These are phyloP conservation scores for Eufriesea mexicana DNA, from an alignment of 1,140 invertebrate genomes.

Conservation along the genomic window DNA sequence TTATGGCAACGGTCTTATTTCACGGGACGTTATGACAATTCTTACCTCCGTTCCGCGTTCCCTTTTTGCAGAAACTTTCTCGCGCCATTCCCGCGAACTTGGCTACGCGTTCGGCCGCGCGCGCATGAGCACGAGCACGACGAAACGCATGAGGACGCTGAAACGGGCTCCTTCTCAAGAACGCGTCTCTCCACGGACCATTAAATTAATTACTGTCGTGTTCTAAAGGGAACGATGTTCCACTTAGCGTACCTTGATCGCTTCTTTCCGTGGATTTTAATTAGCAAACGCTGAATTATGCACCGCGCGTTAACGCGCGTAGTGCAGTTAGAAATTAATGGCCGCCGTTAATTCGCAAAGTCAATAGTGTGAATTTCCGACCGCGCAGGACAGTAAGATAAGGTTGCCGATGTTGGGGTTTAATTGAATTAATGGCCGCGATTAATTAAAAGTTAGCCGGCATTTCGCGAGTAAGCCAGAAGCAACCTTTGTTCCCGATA, in stretches of 20 bases:
- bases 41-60: conserved; percentile 44
- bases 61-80: conserved; percentile 32
- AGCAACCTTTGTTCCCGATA: neutral
- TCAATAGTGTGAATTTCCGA: conserved; percentile 54
- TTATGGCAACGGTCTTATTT: conserved; percentile 71
- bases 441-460: conserved; percentile 23
- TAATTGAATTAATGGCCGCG: conserved; percentile 34
- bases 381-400: neutral
- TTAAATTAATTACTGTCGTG: conserved; percentile 45
- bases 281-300: conserved; percentile 44
- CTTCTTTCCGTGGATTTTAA: conserved; percentile 47
- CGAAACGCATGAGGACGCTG: conserved; percentile 31
- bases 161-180: neutral
- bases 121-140: neutral
- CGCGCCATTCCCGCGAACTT: neutral
- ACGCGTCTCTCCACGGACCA: neutral
- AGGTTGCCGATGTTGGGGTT: neutral
- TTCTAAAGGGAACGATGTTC: conserved; percentile 46
- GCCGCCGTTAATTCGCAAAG: conserved; percentile 33
- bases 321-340: conserved; percentile 29
- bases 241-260: conserved; percentile 37
- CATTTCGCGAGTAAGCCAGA: neutral
- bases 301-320: neutral
- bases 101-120: too few species aligned
- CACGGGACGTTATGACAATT: conserved; percentile 57